Base-by-base conservation (phyloP, 2,113 vertebrate genomes). In the Psilopsiagon aymara region DNA sequence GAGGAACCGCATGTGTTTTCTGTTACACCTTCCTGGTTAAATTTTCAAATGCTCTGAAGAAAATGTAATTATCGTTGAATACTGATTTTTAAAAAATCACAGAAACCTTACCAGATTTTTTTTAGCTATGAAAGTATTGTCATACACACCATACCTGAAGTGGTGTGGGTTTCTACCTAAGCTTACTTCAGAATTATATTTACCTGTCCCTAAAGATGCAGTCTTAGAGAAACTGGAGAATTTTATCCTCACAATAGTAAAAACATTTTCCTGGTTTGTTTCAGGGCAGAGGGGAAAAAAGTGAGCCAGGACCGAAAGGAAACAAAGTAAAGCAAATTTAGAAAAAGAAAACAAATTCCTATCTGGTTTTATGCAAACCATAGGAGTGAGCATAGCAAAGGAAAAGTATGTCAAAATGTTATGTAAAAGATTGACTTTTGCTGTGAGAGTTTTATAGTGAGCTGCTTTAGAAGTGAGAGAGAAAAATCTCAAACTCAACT, bases 301-400 rank as follows among this genome's bases (percentile, higher is more conserved):
- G 98, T 85, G 97, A 97, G 27, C 86, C 87, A 91, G 98, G 97
- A 96, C 93, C 96, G 47, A 98, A 98, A 97, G 98, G 98, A 94
- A 97, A 86, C 51, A 96, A 93, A 94, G 97, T 98, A 97, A 97
- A 82, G 84, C 49, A 52, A 64, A 63, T 92, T 91, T 46, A 15
- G 66, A 92, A 29, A 70, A 49, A 19, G 11, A 17, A 28, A 37
- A 12, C 23, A 12, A 51, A 43, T 52, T 52, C 86, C 11, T 60
- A 4, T 85, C 19, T 57, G 77, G 47, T 60, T 88, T 82, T 81
- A 41, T 82, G 93, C 55, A 88, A 73, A 86, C 13, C 31, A 53
- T 7, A 60, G 41, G 76, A n/a, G 28, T 37, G 31, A 73, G 81
- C 57, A 57, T 51, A 86, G n/a, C 28, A 62, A 87, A 91, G 33